Base-by-base conservation (phyloP, 2,888 invertebrate species). In the Chloroclysta siterata region DNA sequence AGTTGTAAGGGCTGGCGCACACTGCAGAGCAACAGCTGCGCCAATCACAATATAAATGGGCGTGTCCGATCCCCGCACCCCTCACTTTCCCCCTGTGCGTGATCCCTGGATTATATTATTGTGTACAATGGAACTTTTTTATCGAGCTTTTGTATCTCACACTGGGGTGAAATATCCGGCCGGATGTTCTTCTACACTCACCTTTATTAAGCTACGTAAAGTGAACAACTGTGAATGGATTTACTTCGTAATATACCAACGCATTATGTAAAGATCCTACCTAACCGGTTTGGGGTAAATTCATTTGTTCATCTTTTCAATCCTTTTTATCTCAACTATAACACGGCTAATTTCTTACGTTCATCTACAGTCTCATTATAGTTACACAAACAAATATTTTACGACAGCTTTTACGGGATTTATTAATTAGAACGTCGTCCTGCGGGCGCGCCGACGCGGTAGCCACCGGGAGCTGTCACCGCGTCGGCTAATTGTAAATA, bases 161-260 rank as follows among this genome's bases (percentile, higher is more conserved):
- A 83, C 84, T 87, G 81, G 91, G 91, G 91, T 90, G 91, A 89
- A 90, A 91, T 91, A 91, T 92, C 91, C 92, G 90, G 90, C 89
- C 92, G 92, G 92, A 92, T 91, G 88, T 90, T 84, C 85, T 83
- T 84, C 84, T 82, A 81, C 81, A 83, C 84, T 90, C 84, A 87
- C 87, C 88, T 90, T 90, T 90, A 89, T 89, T 87, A 80, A 75
- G 78, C 72, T 72, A 75, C 74, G 73, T 75, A 74, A 88, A 90
- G 84, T 88, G 89, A 89, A 84, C 90, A 90, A 82, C 88, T 80
- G 74, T 71, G 81, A 85, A 85, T 79, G 85, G 87, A 84, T 89
- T 88, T 80, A 78, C 75, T 73, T 79, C 78, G 75, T 74, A 72
- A 70, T 69, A 67, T 65, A 63, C 65, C 22, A 22, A 62, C 63